Evolutionary conservation across 2,113 vertebrate species (phyloP), one percentile per base, ranked within the genome.

Genomic region (Engystomops pustulosus): DNA sequence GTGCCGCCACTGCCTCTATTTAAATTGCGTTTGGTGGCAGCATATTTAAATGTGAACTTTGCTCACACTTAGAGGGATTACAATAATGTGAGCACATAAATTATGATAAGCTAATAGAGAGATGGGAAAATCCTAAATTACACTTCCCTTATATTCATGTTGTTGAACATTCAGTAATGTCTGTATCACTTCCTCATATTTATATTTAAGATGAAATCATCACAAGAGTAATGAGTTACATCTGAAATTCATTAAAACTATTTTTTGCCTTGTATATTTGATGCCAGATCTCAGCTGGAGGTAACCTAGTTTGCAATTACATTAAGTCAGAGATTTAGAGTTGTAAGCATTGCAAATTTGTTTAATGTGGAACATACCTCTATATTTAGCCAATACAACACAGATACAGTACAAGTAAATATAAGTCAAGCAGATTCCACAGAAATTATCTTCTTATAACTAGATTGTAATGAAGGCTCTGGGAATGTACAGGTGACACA

Each of bases 241-340:
- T 75, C 18, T n/a, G 72, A 75, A 34, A 75, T 75, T 51, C 72
- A 75, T 53, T 32, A 77, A 12, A 55, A n/a, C 72, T 14, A 15
- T 47, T 27, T 45, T 45, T 79, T 18, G 30, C 38, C 27, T 23
- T 80, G 38, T 47, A 34, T 80, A 68, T 68, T 80, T 80, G 68
- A 23, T 49, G 41, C 44, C 27, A 68, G 45, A 32, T 68, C 79
- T 80, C 62, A 80, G 60, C 55, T 80, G 62, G 79, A 17, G 79
- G 58, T 49, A 80, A 69, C 55, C 60, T 68, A 68, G 53, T 68
- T 68, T 51, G 27, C 8, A 68, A 34, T 49, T 68, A 23, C 44
- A 49, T 49, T 32, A 49, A 80, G 47, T 23, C 53, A 78, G 36
- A 60, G n/a, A 27, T 49, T 47, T 68, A 14, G 18, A 75, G 7